Evolutionary conservation across 2,113 vertebrate genomes (phyloP).

Genomic region (Pomatorhinus ruficollis): DNA sequence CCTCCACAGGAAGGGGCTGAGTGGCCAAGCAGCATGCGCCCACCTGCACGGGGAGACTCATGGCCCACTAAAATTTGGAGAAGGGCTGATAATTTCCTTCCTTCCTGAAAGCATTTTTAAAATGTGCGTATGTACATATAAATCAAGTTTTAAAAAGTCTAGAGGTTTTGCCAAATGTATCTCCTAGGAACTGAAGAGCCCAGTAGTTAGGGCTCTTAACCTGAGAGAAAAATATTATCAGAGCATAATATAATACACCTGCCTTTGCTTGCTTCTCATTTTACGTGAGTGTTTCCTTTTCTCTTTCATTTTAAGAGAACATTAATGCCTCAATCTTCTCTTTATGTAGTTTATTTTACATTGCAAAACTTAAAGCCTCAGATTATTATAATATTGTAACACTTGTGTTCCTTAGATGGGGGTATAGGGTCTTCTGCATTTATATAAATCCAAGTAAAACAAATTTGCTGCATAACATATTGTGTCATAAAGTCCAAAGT

Average conservation of each 20-base stretch:
- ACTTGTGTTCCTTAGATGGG: neutral
- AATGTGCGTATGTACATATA: neutral
- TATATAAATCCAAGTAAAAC: neutral
- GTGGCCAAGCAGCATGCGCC: neutral
- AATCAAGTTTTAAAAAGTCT: neutral
- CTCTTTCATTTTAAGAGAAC: neutral
- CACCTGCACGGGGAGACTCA: neutral
- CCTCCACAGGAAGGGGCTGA: neutral
- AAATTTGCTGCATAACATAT: neutral
- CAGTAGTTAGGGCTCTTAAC: slow-evolving; percentile 34
- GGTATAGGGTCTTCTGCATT: neutral
- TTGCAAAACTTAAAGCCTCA: neutral
- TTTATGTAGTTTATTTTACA: neutral
- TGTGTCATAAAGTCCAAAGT: neutral
- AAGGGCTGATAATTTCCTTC: neutral
- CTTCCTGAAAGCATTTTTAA: neutral
- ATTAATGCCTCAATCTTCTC: neutral
- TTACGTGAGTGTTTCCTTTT: neutral
- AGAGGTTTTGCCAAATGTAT: neutral
- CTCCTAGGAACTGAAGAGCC: slow-evolving; percentile 13
- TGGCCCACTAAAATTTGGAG: neutral
- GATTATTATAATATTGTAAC: neutral
- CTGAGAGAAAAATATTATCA: neutral
- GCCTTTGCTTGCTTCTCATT: neutral
- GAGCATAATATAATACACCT: neutral